Evolutionary conservation across 2,888 invertebrate species (phyloP).

Genomic region (Cantharis nigra): DNA sequence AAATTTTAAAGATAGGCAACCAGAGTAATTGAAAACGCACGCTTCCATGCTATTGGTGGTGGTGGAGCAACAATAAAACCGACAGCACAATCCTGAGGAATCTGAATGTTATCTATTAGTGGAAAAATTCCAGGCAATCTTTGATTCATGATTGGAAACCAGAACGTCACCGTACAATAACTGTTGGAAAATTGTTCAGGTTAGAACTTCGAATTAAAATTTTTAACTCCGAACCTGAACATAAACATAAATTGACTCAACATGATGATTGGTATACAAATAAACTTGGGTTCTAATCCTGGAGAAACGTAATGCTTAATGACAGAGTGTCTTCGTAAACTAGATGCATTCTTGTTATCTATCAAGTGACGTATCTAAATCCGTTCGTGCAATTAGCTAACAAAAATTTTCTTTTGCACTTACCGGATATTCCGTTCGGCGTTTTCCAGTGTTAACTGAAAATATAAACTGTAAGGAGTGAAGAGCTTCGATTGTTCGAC

Average conservation of each 20-base stretch:
- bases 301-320: neutral
- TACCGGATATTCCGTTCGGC: neutral
- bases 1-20: neutral
- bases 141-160: conserved; percentile 6
- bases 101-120: neutral
- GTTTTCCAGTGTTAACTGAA: conserved; percentile 4
- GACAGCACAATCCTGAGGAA: conserved; percentile 1
- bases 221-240: conserved; percentile 2
- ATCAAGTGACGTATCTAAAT: conserved; percentile 5
- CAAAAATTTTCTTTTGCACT: neutral
- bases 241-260: conserved; percentile 3
- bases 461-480: conserved; percentile 3
- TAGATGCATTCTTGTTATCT: conserved; percentile 1
- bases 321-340: neutral
- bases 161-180: conserved; percentile 3
- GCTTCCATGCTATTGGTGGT: neutral
- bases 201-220: neutral
- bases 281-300: neutral
- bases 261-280: conserved; percentile 5
- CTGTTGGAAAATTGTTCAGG: neutral
- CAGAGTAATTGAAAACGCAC: neutral
- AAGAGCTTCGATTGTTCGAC: neutral
- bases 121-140: conserved; percentile 1
- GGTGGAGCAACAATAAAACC: neutral
- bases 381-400: neutral